phyloP scores from a whole-genome alignment of 2,113 vertebrate genomes.

The Menidia beryllina region DNA sequence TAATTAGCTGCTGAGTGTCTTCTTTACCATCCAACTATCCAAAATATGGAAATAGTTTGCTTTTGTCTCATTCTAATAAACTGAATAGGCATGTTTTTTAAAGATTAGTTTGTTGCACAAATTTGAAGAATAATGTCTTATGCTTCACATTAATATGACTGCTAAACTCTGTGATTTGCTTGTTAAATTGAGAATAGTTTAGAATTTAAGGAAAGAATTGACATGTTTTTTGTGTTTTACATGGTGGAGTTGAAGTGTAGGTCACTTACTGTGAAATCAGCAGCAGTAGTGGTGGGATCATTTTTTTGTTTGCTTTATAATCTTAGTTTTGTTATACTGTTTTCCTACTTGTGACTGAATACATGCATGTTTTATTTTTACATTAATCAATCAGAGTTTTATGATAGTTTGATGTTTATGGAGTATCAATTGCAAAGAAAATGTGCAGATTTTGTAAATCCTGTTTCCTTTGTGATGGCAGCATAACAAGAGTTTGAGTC shows the following conservation, averaged over 20 bases:
- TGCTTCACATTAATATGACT: too few species aligned
- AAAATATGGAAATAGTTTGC: neutral
- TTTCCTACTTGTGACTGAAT: neutral
- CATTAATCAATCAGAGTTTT: neutral
- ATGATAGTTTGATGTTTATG: neutral
- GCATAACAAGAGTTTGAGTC: slow-evolving; percentile 37
- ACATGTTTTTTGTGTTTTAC: too few species aligned
- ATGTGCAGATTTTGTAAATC: slow-evolving; percentile 26
- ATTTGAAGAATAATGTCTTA: too few species aligned
- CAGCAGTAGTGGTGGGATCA: too few species aligned
- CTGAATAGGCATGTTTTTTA: too few species aligned
- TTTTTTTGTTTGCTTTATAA: too few species aligned
- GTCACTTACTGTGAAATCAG: too few species aligned
- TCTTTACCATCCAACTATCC: too few species aligned
- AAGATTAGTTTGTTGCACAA: too few species aligned
- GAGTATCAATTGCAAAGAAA: slow-evolving; percentile 4
- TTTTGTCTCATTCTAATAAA: neutral
- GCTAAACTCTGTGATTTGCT: too few species aligned
- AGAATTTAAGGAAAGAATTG: neutral
- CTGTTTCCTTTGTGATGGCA: slow-evolving; percentile 49
- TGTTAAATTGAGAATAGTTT: neutral
- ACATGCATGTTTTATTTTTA: neutral
- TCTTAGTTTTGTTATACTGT: neutral
- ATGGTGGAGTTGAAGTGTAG: too few species aligned
- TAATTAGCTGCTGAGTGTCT: neutral